Evolutionary conservation across 2,797 vertebrate genomes (phyloP), one percentile per base, ranked within the genome.

Genomic region (Phoxinus dragarum): DNA sequence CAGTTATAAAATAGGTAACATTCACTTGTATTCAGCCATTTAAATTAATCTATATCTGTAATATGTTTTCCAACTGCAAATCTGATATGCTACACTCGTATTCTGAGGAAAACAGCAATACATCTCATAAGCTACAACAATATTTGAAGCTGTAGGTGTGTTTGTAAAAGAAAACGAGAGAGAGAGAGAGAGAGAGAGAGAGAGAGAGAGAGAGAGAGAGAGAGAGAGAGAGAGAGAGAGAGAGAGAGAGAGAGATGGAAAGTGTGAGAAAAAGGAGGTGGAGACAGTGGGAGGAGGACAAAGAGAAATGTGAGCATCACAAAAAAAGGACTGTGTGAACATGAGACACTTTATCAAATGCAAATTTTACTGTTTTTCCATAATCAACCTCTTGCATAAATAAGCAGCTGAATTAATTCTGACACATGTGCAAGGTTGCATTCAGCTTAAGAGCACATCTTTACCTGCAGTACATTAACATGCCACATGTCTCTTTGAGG

Each of bases 261-360:
- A 38, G 21, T 21, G 10, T 10, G 42, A 74, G 40, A 74, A 31
- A 31, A 11, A 61, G n/a, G 47, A 66, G 6, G 34, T 2, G 31
- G 44, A 52, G 44, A 68, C 8, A 14, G 6, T 17, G 34, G 23
- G 71, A n/a, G 54, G 31, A 56, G 47, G 31, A 36, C 27, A 71
- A 59, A 77, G 74, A 69, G 49, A 31, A 85, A 85, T 68, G 76
- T 72, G 66, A 47, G 75, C 38, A 72, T 85, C 73, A 77, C 61
- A 19, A 54, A 66, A 56, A 74, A 49, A 59, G 38, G 68, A 69
- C 73, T 84, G 19, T 38, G 67, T 49, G 67, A 69, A 73, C 84
- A 69, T n/a, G 36, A 80, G 52, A 85, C 76, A 85, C 84, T 85
- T 79, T 80, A 85, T 85, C 75, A 85, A 85, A 85, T 85, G 75